Base-by-base conservation (phyloP, 2,888 invertebrate genomes). In the Athetis lepigone region DNA sequence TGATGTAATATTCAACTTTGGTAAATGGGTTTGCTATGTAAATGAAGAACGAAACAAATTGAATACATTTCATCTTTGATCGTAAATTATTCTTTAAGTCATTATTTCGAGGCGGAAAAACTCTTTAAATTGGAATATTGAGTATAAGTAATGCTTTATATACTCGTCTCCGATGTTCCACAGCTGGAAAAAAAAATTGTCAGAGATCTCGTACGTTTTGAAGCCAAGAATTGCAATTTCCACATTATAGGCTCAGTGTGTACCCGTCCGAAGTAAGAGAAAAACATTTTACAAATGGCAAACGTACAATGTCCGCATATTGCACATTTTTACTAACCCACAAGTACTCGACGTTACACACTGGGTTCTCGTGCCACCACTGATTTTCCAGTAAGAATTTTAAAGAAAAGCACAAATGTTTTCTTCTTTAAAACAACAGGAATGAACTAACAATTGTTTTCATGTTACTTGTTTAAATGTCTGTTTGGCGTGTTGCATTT, bases 1-100 rank as follows among this genome's bases (percentile, higher is more conserved):
- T 43, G 49, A 72, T 77, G 75, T 77, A 68, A 77, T 77, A 77
- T 77, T 77, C 75, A 61, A 58, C 64, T 67, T 58, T 62, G 43
- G 59, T 70, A 70, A 77, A 77, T 77, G 72, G 63, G 72, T 72
- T 77, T 72, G 46, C 54, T 66, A 72, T 77, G 77, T 69, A 77
- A 77, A 75, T 77, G 72, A 54, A 52, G 61, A 55, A 72, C 56
- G 63, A 66, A 76, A 77, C 69, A 69, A 75, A 75, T 77, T 77
- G 60, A 66, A 72, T 64, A 72, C 43, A 64, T 75, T 72, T 67
- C 59, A 62, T 67, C 59, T 62, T 65, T 75, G 63, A 68, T 52
- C 58, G 42, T 75, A 62, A 66, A 61, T 70, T 47, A 64, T 73
- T 70, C 42, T 58, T 61, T 68, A 61, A 60, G 61, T 65, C 60